Evolutionary conservation across 1,140 invertebrate genomes (phyloP).

Genomic region (Drosophila sechellia): DNA sequence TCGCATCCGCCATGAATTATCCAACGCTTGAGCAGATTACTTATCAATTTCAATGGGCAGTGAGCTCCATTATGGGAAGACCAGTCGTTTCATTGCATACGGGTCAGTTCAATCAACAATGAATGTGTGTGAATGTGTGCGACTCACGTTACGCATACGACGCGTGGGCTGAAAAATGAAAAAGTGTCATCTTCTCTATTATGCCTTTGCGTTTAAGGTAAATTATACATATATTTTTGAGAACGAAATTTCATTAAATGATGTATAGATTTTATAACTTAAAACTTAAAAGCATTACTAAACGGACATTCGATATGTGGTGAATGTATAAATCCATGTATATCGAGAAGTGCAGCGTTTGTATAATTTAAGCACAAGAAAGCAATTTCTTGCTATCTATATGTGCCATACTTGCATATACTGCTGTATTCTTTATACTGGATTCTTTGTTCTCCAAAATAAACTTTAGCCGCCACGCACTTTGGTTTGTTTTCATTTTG

Average conservation of each 20-base stretch:
- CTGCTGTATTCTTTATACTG: conserved; percentile 13
- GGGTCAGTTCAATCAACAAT: conserved; percentile 42
- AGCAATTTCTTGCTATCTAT: conserved; percentile 4
- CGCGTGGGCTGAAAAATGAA: conserved; percentile 14
- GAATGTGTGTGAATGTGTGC: background rate
- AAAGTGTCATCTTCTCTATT: background rate
- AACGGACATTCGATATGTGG: too few species aligned
- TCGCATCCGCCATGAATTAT: conserved; percentile 9
- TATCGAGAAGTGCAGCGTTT: background rate
- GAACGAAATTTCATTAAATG: too few species aligned
- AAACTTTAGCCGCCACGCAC: conserved; percentile 9
- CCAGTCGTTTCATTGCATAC: conserved; percentile 26
- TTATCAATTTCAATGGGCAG: conserved; percentile 51
- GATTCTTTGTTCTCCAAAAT: conserved; percentile 25
- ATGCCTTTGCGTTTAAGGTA: conserved; percentile 1
- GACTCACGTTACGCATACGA: conserved; percentile 42
- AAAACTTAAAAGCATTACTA: too few species aligned
- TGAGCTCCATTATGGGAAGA: conserved; percentile 2
- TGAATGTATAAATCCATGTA: background rate
- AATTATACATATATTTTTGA: background rate
- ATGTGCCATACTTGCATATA: conserved; percentile 16
- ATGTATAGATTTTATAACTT: too few species aligned
- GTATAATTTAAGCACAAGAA: background rate
- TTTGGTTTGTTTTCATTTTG: conserved; percentile 23
- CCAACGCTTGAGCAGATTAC: conserved; percentile 43